Base-by-base conservation (phyloP, 2,113 vertebrate genomes). In the Synchiropus splendidus region DNA sequence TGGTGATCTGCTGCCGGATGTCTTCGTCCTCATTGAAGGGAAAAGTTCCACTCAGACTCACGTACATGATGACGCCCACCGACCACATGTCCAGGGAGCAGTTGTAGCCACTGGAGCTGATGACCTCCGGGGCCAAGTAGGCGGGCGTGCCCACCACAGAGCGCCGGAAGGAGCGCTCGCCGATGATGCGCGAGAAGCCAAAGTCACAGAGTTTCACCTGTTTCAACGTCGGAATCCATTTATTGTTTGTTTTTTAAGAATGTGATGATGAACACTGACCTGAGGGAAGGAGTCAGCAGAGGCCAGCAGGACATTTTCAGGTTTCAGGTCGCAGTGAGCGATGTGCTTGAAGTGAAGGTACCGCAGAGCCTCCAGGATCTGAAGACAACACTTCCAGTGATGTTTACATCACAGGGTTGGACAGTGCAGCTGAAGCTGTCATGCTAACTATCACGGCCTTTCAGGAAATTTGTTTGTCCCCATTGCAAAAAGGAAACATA, bases 321-420 rank as follows among this genome's bases (percentile, higher is more conserved):
- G 94, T 69, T 98, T 98, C 45, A 98, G 89, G 68, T 98, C 94
- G 82, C 94, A 98, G 65, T 97, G 94, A 70, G 97, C 94, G 18
- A 98, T 92, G 74, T 97, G 97, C 85, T 97, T 98, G 78, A 98
- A 94, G 86, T 98, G 94, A 56, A 98, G 94, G 68, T 98, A 92
- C 39, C 92, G 86, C 70, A 98, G 72, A 58, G 94, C 92, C 70
- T 92, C 91, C 33, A 97, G 88, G 57, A 98, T 97, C 94, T 97
- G 67, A 42, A 39, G 9, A 10, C 2, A 12, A 17, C 17, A 18
- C 8, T 27, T 27, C n/a, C n/a, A n/a, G n/a, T n/a, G n/a, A n/a
- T n/a, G n/a, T n/a, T n/a, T n/a, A n/a, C n/a, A n/a, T n/a, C n/a
- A n/a, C n/a, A n/a, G n/a, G n/a, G n/a, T n/a, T n/a, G n/a, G n/a